A percentile compares a stretch with the other conserved stretches of the same genome.
These are phyloP conservation scores for Trachelus iudaicus DNA, from an alignment of 2,888 invertebrate species.

Conservation along the genomic window DNA sequence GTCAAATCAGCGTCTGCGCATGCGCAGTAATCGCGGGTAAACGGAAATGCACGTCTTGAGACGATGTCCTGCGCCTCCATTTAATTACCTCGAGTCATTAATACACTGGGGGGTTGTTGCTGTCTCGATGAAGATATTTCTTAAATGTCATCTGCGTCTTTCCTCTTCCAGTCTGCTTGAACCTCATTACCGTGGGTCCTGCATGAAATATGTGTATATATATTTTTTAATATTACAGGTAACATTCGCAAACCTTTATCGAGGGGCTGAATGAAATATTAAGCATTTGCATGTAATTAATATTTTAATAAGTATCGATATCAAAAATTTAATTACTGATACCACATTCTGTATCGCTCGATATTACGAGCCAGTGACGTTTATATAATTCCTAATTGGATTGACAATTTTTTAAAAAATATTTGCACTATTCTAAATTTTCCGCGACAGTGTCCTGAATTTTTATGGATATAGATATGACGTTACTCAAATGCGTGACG, in stretches of 20 bases:
- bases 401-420: too few species aligned
- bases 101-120: slow-evolving; percentile 29
- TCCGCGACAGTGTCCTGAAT: background rate
- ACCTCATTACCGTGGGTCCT: background rate
- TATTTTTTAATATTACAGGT: background rate
- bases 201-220: background rate
- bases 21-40: slow-evolving; percentile 21
- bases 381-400: background rate
- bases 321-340: background rate
- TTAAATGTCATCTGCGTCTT: background rate
- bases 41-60: slow-evolving; percentile 34
- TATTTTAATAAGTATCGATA: background rate
- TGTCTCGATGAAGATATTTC: background rate
- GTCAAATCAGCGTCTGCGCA: background rate
- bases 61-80: slow-evolving; percentile 34
- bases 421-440: too few species aligned
- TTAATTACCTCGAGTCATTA: slow-evolving; percentile 47
- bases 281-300: background rate
- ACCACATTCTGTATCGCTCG: background rate
- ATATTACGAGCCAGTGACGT: background rate
- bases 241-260: background rate
- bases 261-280: background rate
- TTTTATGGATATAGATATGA: background rate
- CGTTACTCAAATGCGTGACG: background rate
- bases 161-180: background rate